A percentile compares a stretch with the other conserved stretches of the same genome.
These are phyloP conservation scores for Drosophila merina DNA, from an alignment of 2,888 invertebrate genomes.

Conservation along the genomic window DNA sequence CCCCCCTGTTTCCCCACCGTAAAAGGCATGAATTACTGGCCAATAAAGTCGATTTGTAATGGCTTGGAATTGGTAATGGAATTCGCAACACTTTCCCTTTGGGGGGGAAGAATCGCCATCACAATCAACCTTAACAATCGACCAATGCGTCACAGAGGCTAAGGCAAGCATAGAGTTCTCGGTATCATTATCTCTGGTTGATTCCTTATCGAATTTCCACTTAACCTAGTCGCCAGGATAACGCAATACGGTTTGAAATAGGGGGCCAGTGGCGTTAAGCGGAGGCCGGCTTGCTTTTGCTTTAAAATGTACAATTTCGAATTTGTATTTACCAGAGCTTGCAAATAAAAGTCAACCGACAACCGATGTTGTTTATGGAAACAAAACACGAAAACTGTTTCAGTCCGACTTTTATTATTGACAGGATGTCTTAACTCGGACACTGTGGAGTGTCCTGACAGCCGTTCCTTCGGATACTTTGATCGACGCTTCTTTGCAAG, in stretches of 20 bases:
- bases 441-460: too few species aligned
- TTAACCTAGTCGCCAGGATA: conserved; percentile 27
- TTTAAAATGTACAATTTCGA: conserved; percentile 75
- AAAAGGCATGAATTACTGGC: neutral
- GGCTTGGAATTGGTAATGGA: too few species aligned
- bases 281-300: conserved; percentile 33
- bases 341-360: too few species aligned
- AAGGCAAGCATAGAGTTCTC: conserved; percentile 32
- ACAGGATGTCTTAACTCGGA: too few species aligned
- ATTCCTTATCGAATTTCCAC: conserved; percentile 5
- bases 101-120: neutral
- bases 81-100: neutral
- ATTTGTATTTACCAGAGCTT: conserved; percentile 61
- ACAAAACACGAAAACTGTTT: too few species aligned
- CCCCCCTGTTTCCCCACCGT: conserved; percentile 4
- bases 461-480: too few species aligned
- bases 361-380: too few species aligned
- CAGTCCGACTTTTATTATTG: too few species aligned
- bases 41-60: conserved; percentile 1
- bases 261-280: conserved; percentile 1
- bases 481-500: too few species aligned
- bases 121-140: neutral
- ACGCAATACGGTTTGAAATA: conserved; percentile 2
- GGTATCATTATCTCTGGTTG: neutral
- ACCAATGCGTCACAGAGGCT: conserved; percentile 28